Base-by-base conservation (phyloP, 1,140 invertebrate species). In the Heliothis virescens region DNA sequence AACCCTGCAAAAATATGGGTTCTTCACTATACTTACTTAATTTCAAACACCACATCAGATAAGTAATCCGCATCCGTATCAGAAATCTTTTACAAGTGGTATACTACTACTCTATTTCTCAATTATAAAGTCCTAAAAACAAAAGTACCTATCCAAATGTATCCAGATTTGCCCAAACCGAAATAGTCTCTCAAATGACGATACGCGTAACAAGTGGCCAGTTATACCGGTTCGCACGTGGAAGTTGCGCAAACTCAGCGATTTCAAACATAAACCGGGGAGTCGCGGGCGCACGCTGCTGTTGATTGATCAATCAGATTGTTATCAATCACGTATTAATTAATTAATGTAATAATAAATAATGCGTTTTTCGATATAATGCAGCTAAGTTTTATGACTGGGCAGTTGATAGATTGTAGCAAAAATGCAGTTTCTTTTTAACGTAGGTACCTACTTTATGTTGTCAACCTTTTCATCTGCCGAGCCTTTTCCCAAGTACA, bases 161-260 rank as follows among this genome's bases (percentile, higher is more conserved):
- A 50, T 48, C 41, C 41, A 67, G 41, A 48, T 67, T 67, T 67
- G 41, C 50, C 41, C 63, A 50, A 67, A 67, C 63, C 63, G 63
- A 67, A 67, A 67, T 67, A 48, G 41, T 67, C 41, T 11, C 63
- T 67, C 63, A 67, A 67, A 67, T 48, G 47, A 67, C 63, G 63
- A 48, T 67, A 16, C 63, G 83, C 79, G 83, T 84, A 59, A 82
- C 69, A 74, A 72, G 63, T 62, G 73, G 76, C 57, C 77, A 55
- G 41, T 75, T 76, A 79, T 67, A 80, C 80, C 48, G 79, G 74
- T 75, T 84, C 50, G 34, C 34, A 53, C 29, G 65, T 72, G 67
- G 62, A 74, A 52, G 16, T 80, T 80, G 79, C 79, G 71, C 71
- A 80, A 80, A 80, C 60, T n/a, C 7, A 50, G 26, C 67, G 71